A percentile compares a stretch with the other conserved stretches of the same genome.
Evolutionary conservation across 2,797 vertebrate genomes (phyloP).

Genomic region (Ciconia nigra): DNA sequence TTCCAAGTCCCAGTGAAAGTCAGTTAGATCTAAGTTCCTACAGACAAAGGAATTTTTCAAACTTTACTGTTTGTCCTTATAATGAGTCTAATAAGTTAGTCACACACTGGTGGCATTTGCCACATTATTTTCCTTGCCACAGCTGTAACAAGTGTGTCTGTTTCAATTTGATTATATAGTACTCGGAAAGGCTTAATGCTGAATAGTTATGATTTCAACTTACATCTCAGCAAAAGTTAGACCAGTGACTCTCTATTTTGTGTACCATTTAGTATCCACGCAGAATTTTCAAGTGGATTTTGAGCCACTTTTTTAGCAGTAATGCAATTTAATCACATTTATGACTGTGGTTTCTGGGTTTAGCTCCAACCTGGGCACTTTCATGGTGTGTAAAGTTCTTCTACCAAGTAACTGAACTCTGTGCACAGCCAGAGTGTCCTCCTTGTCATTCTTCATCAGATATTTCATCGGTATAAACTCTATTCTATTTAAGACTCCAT

Average conservation of each 20-base stretch:
- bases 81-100: not conserved
- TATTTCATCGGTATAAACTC: not conserved
- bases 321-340: not conserved
- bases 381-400: not conserved
- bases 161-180: not conserved
- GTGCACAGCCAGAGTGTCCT: not conserved
- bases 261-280: not conserved
- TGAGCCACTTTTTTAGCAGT: not conserved
- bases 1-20: not conserved
- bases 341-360: not conserved
- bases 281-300: not conserved
- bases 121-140: not conserved
- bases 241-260: not conserved
- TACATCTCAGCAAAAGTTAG: not conserved
- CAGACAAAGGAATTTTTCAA: not conserved
- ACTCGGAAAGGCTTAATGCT: not conserved
- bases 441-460: not conserved
- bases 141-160: not conserved
- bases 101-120: not conserved
- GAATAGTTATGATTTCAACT: not conserved
- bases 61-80: not conserved
- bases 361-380: not conserved
- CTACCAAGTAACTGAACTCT: not conserved
- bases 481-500: not conserved
- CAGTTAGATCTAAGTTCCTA: not conserved